Evolutionary conservation across 1,140 invertebrate genomes (phyloP), one percentile per base, ranked within the genome.

Genomic region (Drosophila orosa): DNA sequence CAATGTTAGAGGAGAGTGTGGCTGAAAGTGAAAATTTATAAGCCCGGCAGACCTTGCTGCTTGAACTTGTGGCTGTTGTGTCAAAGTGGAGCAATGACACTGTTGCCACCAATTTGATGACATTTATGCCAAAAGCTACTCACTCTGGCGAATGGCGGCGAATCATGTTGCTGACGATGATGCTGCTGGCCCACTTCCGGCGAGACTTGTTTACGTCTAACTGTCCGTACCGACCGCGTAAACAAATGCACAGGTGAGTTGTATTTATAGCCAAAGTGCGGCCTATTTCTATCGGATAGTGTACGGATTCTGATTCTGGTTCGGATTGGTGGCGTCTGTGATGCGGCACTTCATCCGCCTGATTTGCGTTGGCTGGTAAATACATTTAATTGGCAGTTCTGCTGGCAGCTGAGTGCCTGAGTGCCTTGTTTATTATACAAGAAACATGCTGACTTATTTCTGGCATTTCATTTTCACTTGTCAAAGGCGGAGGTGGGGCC

Each of bases 181-280:
- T 63, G 24, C 25, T 63, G 57, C 37, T 87, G 83, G 76, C 80
- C 80, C 78, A 87, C 83, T 87, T 87, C 83, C 84, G 83, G 84
- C 72, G 66, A 35, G 59, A 58, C 76, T 83, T 87, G 83, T 87
- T 87, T 87, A 87, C 84, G 76, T 89, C 84, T 83, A 83, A 87
- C 74, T 82, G 65, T 39, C 59, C 50, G 78, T 45, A 29, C 33
- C 59, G 74, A 42, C n/a, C 60, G 71, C 80, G 84, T 87, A 87
- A 87, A 87, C 83, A 87, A 89, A 87, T 74, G 71, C 67, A 67
- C 76, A 87, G 79, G 75, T 87, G 67, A 77, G 54, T 37, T n/a
- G 22, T 83, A 87, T 89, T 87, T 87, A 54, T 86, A 87, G 71
- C 45, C 45, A 8, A 52, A 61, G 42, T 27, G 22, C 60, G 66